Evolutionary conservation across 2,113 vertebrate species (phyloP).

Genomic region (Acanthochromis polyacanthus): DNA sequence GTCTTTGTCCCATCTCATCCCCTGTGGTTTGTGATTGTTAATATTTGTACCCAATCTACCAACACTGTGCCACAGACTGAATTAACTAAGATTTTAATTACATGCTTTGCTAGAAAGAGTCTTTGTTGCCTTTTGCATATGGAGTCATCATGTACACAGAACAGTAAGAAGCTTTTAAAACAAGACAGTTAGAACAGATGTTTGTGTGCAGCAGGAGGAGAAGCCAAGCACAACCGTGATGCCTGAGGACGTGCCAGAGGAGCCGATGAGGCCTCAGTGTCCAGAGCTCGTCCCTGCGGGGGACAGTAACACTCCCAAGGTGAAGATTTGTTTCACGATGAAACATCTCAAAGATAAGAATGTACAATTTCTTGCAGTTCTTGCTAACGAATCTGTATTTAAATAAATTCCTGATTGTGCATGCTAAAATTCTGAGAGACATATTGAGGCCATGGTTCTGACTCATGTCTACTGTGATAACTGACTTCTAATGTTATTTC

Average conservation of each 20-base stretch:
- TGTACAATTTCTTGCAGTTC: not conserved
- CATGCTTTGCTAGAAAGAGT: slow-evolving; percentile 12
- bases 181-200: slow-evolving; percentile 26
- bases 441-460: not conserved
- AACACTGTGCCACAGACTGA: not conserved
- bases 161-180: slow-evolving; percentile 13
- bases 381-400: not conserved
- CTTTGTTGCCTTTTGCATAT: too few relatives aligned
- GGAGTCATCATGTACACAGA: not conserved
- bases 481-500: not conserved
- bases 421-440: not conserved
- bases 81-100: slow-evolving; percentile 15
- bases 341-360: not conserved
- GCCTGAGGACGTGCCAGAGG: slow-evolving; percentile 86
- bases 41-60: slow-evolving; percentile 14
- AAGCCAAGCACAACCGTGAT: slow-evolving; percentile 65
- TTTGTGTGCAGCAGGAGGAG: slow-evolving; percentile 61
- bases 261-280: slow-evolving; percentile 87
- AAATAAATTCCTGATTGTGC: not conserved
- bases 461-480: not conserved
- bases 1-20: slow-evolving; percentile 30
- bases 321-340: slow-evolving; percentile 54
- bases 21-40: slow-evolving; percentile 21
- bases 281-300: slow-evolving; percentile 87
- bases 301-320: slow-evolving; percentile 87